A percentile compares a stretch with the other conserved stretches of the same genome.
Conservation (phyloP, 2,888 invertebrate genomes). For the Sinhomidia bicolor region DNA sequence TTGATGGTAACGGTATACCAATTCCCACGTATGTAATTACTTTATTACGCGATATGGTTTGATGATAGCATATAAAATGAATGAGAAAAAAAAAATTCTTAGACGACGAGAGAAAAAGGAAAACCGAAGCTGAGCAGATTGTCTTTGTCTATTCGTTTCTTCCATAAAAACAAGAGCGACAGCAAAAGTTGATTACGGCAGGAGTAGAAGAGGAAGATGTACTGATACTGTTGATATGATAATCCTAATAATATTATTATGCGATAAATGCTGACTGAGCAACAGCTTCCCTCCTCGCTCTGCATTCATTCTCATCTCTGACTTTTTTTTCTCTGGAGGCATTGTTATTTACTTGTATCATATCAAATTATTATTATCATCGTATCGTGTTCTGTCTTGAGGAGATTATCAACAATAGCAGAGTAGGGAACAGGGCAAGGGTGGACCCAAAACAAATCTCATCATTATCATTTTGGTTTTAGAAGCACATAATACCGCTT, state of each 20-base stretch:
- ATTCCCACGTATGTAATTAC: slow-evolving; percentile 20
- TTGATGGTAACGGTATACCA: background rate
- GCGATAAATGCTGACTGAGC: slow-evolving; percentile 25
- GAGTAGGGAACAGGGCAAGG: background rate
- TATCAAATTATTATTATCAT: slow-evolving; percentile 8
- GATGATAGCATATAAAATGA: background rate
- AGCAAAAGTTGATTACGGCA: background rate
- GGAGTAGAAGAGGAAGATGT: background rate
- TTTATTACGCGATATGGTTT: slow-evolving; percentile 27
- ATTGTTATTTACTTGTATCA: slow-evolving; percentile 14
- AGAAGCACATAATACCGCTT: too few relatives aligned
- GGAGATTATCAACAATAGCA: background rate
- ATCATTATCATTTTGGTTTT: background rate
- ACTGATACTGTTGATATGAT: too few relatives aligned
- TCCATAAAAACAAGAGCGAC: background rate
- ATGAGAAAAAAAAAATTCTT: too few relatives aligned
- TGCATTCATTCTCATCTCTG: too few relatives aligned
- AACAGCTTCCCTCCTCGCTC: too few relatives aligned
- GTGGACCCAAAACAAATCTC: background rate
- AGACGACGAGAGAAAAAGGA: too few relatives aligned
- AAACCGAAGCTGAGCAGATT: background rate
- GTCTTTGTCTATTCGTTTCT: background rate
- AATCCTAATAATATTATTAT: background rate
- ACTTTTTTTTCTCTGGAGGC: background rate
- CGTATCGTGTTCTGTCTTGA: slow-evolving; percentile 34